phyloP scores from a whole-genome alignment of 2,797 vertebrate genomes.

The Mus caroli region DNA sequence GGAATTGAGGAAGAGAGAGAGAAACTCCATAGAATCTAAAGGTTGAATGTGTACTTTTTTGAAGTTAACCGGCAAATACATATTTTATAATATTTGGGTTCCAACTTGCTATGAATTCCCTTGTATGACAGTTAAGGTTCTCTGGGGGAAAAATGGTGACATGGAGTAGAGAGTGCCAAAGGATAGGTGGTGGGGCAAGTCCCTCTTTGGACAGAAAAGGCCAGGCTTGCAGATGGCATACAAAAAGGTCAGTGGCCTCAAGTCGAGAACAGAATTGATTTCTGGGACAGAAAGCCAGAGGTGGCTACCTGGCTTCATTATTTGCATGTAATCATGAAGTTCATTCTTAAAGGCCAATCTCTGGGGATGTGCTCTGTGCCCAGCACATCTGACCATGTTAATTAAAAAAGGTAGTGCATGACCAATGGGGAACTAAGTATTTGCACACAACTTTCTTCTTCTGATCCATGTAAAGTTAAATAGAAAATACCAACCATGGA shows the following conservation, averaged over 20 bases:
- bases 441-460: not conserved
- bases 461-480: not conserved
- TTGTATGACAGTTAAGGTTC: not conserved
- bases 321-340: not conserved
- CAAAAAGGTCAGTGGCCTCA: not conserved
- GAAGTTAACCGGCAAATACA: conserved; percentile 9
- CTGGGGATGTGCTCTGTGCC: not conserved
- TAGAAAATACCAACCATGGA: conserved; percentile 11
- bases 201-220: not conserved
- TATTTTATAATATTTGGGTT: not conserved
- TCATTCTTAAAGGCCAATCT: not conserved
- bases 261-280: not conserved
- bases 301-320: not conserved
- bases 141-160: not conserved
- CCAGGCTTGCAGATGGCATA: not conserved
- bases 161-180: not conserved
- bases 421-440: not conserved
- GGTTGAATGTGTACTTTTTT: not conserved
- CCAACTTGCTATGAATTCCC: not conserved
- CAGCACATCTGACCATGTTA: not conserved
- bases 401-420: not conserved
- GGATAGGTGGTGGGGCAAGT: too few species aligned
- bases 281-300: not conserved
- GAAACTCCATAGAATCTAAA: not conserved
- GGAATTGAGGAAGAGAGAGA: not conserved